Evolutionary conservation across 2,113 vertebrate genomes (phyloP), one percentile per base, ranked within the genome.

Genomic region (Pontoporia blainvillei): DNA sequence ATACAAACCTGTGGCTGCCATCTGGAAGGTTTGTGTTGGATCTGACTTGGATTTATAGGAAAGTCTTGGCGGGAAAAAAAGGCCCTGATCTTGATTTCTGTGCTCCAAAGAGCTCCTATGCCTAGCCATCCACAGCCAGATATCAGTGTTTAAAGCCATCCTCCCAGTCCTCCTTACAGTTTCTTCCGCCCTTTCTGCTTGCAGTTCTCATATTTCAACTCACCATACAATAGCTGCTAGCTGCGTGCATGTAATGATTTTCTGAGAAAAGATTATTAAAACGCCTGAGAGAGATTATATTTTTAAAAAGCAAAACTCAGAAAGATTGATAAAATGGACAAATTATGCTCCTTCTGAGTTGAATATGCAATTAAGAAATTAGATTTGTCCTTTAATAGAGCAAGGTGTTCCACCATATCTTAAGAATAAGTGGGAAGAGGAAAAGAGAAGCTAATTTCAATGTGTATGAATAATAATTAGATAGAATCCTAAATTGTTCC

Each of bases 251-350:
- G 66, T n/a, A 96, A 97, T 91, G n/a, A 81, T 90, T 93, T 95
- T 94, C 36, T 89, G 57, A 96, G 29, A 93, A 96, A 81, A 69
- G 25, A 66, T 96, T 91, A 92, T 88, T 96, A 86, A 95, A 97
- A 89, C 95, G 10, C n/a, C 36, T 64, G 8, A 97, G 46, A 92
- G 21, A 81, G 44, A 84, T 87, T 87, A 79, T 79, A 93, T 61
- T 83, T 59, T 95, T 69, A 23, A 86, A 93, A 76, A 49, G 18
- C 29, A 93, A 81, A 94, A 79, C 7, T 86, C 25, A 86, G 7
- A 89, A 92, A 94, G 34, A 95, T 36, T 91, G 79, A 93, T 66
- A 95, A 90, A 93, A 71, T 95, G 49, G 69, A 73, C 5, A 91
- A 67, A 87, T 6, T 73, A 49, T 87, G 13, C 4, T 89, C 52